A percentile compares a stretch with the other conserved stretches of the same genome.
Evolutionary conservation across 2,113 vertebrate genomes (phyloP).

Genomic region (Danio rerio): DNA sequence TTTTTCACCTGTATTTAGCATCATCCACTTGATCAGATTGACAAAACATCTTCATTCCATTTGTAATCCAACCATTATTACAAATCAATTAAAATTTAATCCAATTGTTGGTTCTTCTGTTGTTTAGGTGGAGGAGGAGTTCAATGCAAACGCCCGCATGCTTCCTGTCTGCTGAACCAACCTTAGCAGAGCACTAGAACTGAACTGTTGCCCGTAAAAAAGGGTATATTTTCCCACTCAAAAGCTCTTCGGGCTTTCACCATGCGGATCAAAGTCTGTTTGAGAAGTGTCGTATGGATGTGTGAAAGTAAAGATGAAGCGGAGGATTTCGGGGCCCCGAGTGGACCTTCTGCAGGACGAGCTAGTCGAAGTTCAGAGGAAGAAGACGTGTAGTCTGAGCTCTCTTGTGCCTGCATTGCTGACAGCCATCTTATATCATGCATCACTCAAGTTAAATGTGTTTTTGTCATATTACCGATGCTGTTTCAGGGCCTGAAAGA

Average conservation of each 20-base stretch:
- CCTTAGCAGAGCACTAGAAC: neutral
- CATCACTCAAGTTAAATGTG: conserved; percentile 22
- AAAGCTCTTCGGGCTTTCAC: conserved; percentile 57
- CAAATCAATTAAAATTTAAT: neutral
- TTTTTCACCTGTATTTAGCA: too few species aligned
- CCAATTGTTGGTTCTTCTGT: neutral
- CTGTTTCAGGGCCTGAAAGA: conserved; percentile 4
- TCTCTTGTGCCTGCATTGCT: conserved; percentile 28
- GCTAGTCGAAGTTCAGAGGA: neutral
- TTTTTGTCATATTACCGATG: conserved; percentile 38
- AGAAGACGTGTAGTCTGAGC: neutral
- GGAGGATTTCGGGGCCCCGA: neutral
- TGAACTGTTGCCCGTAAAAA: conserved; percentile 40
- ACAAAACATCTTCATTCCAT: too few species aligned
- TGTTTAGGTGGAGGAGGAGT: conserved; percentile 74
- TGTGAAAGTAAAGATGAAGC: conserved; percentile 13
- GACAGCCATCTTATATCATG: conserved; percentile 43
- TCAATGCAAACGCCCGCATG: conserved; percentile 68
- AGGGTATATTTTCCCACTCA: conserved; percentile 41
- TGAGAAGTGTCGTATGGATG: conserved; percentile 32
- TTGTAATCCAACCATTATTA: neutral
- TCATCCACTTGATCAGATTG: too few species aligned
- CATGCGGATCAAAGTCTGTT: conserved; percentile 30
- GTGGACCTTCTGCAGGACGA: neutral
- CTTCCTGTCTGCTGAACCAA: conserved; percentile 73